Evolutionary conservation across 2,888 invertebrate genomes (phyloP), one percentile per base, ranked within the genome.

Genomic region (Andrena chrysosceles): DNA sequence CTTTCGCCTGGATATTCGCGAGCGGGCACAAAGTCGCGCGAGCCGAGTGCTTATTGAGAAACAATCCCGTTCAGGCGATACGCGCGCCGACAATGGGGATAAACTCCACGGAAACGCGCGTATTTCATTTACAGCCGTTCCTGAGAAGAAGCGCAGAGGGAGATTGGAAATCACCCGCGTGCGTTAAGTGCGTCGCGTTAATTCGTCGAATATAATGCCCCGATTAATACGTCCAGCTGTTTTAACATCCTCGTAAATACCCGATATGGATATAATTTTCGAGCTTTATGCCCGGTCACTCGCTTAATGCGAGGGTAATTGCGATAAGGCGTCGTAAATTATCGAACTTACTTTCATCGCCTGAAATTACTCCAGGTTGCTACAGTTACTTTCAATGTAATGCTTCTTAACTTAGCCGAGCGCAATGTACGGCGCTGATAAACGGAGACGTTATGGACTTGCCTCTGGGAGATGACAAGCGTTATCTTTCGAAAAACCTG

Each of bases 181-280:
- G 62, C 31, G 52, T 78, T 48, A 62, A 72, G 48, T 29, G 42
- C 33, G 23, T 20, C n/a, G 52, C 62, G 48, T 73, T 68, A 81
- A 81, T 81, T 81, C 49, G 62, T n/a, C 35, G 29, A 71, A 20
- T 66, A 54, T 48, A 81, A 73, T 62, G 52, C 49, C n/a, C 13
- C 62, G 72, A 81, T 81, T 81, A 81, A 81, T 52, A 49, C 59
- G 63, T 81, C 29, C 5, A 1, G 7, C 23, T 31, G 62, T 49
- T 81, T 81, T 81, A 73, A 81, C 67, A 56, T 52, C 42, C 73
- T 82, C 81, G 74, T 81, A 81, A 81, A 81, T 81, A 63, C 23
- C 20, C 74, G 35, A 64, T 73, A 68, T 52, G 74, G 56, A 35
- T 68, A 67, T 81, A 56, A 68, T 63, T 81, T 62, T 73, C 68